Evolutionary conservation across 2,888 invertebrate genomes (phyloP).

Genomic region (Lacanobia oleracea): DNA sequence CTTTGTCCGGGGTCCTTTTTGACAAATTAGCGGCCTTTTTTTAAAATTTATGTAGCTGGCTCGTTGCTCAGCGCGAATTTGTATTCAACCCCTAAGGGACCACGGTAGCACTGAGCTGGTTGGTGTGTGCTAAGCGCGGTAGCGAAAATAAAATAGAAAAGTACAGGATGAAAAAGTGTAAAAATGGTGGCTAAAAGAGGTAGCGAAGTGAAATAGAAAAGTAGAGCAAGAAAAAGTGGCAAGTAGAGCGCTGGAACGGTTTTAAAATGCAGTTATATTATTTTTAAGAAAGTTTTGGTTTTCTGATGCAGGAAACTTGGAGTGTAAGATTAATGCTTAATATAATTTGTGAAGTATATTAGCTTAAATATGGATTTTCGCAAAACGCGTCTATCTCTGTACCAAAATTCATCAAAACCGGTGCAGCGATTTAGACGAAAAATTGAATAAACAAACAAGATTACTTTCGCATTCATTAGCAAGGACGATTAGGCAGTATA

Average conservation of each 20-base stretch:
- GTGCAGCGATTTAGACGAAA: no score
- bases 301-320: no score
- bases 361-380: no score
- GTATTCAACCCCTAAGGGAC: constrained; percentile 62
- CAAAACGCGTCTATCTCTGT: no score
- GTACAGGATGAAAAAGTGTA: no score
- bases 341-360: no score
- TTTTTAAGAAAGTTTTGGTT: no score
- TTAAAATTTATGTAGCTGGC: constrained; percentile 57
- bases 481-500: no score
- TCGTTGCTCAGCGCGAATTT: constrained; percentile 58
- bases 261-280: neutral
- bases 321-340: no score
- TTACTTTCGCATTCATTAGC: no score
- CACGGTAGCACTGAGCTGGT: constrained; percentile 10
- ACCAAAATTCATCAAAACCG: no score
- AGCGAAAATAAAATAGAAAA: constrained; percentile 15
- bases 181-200: constrained; percentile 35
- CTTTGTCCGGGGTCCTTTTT: constrained; percentile 49
- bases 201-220: constrained; percentile 13
- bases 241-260: neutral
- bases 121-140: constrained; percentile 29
- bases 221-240: neutral
- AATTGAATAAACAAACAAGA: no score
- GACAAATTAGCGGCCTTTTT: constrained; percentile 67